A percentile compares a stretch with the other conserved stretches of the same genome.
phyloP scores from a whole-genome alignment of 2,888 invertebrate species.

The Epirrhoe alternata region DNA sequence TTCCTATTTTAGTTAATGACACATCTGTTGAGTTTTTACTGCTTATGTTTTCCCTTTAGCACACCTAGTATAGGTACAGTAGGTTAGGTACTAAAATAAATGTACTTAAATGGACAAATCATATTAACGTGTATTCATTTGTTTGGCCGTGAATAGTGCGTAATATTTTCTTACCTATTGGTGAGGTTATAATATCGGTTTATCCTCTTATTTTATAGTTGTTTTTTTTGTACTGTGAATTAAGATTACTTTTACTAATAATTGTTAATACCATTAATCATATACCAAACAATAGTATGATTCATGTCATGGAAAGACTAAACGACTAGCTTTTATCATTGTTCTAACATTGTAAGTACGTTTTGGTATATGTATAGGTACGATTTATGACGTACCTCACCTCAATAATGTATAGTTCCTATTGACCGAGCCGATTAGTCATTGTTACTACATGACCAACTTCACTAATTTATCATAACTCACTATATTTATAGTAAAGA shows the following conservation, averaged over 20 bases:
- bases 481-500: neutral
- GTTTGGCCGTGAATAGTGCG: neutral
- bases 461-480: constrained; percentile 1
- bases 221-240: neutral
- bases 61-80: neutral
- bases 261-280: constrained; percentile 6
- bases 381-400: constrained; percentile 26
- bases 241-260: neutral
- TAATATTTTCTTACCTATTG: neutral
- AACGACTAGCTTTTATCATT: constrained; percentile 35
- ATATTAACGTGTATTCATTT: too few species aligned
- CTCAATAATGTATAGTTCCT: constrained; percentile 12
- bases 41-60: constrained; percentile 22
- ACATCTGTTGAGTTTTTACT: neutral
- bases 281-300: constrained; percentile 27
- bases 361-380: neutral
- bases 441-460: constrained; percentile 17
- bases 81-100: constrained; percentile 3
- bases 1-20: constrained; percentile 16
- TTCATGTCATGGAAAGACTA: constrained; percentile 28
- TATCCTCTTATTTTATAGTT: neutral
- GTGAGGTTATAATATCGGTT: neutral
- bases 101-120: too few species aligned
- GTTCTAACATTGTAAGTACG: constrained; percentile 30
- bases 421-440: constrained; percentile 36